A percentile compares a stretch with the other conserved stretches of the same genome.
phyloP scores from a whole-genome alignment of 2,888 invertebrate species.

The Holacanthella duospinosa region DNA sequence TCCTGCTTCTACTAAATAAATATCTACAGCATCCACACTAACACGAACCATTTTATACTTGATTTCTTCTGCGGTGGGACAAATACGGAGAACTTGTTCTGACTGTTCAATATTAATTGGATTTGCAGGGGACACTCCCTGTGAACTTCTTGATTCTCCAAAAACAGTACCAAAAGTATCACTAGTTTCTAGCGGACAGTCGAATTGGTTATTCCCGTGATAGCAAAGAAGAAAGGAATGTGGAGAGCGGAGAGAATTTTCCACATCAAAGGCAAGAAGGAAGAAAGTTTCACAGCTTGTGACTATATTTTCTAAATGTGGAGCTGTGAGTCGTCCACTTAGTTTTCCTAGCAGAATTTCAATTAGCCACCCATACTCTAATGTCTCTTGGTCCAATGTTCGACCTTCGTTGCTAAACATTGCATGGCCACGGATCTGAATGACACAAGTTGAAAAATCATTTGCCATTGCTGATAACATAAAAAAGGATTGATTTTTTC shows the following conservation, averaged over 20 bases:
- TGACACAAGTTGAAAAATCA: slow-evolving; percentile 16
- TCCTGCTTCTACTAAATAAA: slow-evolving; percentile 80
- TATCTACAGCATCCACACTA: slow-evolving; percentile 75
- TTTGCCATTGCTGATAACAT: neutral
- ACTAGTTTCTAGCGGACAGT: slow-evolving; percentile 46
- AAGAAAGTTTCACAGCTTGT: slow-evolving; percentile 81
- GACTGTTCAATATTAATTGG: neutral
- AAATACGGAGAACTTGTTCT: slow-evolving; percentile 45
- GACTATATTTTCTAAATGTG: slow-evolving; percentile 76
- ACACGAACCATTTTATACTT: slow-evolving; percentile 89
- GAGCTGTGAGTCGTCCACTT: slow-evolving; percentile 77
- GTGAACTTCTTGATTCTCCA: slow-evolving; percentile 4
- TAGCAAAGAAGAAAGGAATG: slow-evolving; percentile 66
- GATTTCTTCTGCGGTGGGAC: slow-evolving; percentile 69
- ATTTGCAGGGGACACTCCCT: neutral
- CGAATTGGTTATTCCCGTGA: slow-evolving; percentile 60
- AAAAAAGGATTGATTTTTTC: neutral
- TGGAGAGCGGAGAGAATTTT: slow-evolving; percentile 79
- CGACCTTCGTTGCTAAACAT: slow-evolving; percentile 91
- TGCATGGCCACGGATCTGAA: slow-evolving; percentile 78
- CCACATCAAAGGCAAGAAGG: slow-evolving; percentile 71
- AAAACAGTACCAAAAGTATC: slow-evolving; percentile 4
- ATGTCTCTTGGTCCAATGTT: slow-evolving; percentile 79
- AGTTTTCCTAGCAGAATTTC: slow-evolving; percentile 89
- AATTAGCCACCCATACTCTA: slow-evolving; percentile 95